Conservation (phyloP, 2,888 invertebrate genomes). For the Achlya flavicornis region DNA sequence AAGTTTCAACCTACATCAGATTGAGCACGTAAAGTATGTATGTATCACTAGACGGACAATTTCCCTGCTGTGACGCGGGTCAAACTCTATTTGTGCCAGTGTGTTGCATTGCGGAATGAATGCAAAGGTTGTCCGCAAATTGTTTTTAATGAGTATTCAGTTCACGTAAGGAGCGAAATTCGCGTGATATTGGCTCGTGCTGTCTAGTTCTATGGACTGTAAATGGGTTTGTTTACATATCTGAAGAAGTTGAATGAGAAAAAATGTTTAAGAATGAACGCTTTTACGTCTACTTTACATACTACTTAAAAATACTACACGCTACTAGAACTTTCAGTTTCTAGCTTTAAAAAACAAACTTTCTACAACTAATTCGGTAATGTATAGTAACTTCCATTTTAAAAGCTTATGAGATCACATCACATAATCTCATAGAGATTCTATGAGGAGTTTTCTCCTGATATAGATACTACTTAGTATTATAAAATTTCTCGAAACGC, state of each 20-base stretch:
- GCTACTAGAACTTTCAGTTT: neutral
- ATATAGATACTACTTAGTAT: neutral
- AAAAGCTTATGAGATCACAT: conserved; percentile 1
- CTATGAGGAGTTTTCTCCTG: neutral
- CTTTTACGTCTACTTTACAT: neutral
- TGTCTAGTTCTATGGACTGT: conserved; percentile 46
- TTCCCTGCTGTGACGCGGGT: conserved; percentile 69
- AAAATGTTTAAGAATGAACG: neutral
- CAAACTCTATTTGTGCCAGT: conserved; percentile 70
- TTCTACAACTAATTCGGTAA: neutral
- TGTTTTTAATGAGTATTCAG: conserved; percentile 46
- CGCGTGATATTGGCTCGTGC: conserved; percentile 62
- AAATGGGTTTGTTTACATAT: conserved; percentile 47
- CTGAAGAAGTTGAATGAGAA: conserved; percentile 19
- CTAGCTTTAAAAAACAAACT: neutral
- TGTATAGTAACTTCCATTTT: neutral
- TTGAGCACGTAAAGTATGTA: conserved; percentile 65
- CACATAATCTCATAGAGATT: neutral
- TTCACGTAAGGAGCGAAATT: conserved; percentile 65
- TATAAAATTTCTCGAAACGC: conserved; percentile 4
- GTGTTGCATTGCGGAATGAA: conserved; percentile 72
- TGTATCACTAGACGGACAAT: conserved; percentile 57
- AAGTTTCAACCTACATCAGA: conserved; percentile 75
- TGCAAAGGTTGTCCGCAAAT: conserved; percentile 68
- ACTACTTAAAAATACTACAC: conserved; percentile 3